Percentiles rank a stretch among this genome's conserved stretches.
Evolutionary conservation across 2,113 vertebrate genomes (phyloP).

Genomic region (Thryonomys swinderianus): DNA sequence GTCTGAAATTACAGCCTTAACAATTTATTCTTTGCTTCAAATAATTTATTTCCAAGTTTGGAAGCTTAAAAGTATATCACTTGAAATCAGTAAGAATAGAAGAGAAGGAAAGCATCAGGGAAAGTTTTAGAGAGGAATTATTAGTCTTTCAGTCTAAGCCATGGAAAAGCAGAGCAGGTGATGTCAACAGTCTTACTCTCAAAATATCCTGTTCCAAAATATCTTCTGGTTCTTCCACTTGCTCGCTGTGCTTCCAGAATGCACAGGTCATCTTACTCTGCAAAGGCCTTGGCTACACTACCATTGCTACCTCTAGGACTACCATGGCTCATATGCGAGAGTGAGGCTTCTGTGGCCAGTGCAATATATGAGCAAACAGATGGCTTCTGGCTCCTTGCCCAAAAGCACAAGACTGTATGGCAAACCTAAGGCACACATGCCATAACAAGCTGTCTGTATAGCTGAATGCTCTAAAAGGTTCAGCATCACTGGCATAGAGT

Average conservation of each 20-base stretch:
- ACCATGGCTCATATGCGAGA: slow-evolving; percentile 66
- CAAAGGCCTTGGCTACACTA: slow-evolving; percentile 67
- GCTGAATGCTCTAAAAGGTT: not conserved
- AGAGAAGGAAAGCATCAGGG: not conserved
- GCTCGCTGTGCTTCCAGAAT: not conserved
- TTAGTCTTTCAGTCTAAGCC: not conserved
- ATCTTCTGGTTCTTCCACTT: too few species aligned
- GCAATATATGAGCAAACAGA: slow-evolving; percentile 78
- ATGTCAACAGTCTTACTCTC: not conserved
- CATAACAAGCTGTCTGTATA: not conserved
- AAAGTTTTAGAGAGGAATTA: not conserved
- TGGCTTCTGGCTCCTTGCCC: slow-evolving; percentile 69
- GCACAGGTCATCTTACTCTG: slow-evolving; percentile 70
- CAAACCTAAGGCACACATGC: not conserved
- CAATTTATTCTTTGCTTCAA: slow-evolving; percentile 19
- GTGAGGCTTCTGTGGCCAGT: slow-evolving; percentile 77
- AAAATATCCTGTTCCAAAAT: not conserved
- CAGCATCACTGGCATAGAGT: slow-evolving; percentile 38
- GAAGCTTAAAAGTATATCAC: not conserved
- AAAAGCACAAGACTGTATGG: slow-evolving; percentile 63
- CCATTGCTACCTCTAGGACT: slow-evolving; percentile 77
- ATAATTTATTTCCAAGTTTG: not conserved
- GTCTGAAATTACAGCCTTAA: not conserved
- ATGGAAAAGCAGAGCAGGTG: not conserved
- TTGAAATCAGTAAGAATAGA: not conserved